Base-by-base conservation (phyloP, 2,797 vertebrate genomes). In the Microhierax caerulescens region DNA sequence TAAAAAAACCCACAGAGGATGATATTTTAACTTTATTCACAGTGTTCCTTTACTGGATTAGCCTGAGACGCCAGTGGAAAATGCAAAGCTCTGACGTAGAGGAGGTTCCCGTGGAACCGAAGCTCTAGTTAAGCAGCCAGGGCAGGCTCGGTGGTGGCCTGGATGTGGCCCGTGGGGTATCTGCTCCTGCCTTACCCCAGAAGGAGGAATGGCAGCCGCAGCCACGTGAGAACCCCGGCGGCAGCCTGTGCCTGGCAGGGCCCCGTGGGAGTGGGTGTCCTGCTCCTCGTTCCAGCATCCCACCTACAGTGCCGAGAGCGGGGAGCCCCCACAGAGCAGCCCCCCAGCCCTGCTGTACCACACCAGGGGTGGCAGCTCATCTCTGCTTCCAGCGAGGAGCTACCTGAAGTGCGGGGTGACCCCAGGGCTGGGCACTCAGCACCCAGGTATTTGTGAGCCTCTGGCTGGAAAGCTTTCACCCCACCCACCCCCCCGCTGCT, bases 361-460 rank as follows among this genome's bases (percentile, higher is more conserved):
- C 0, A 0, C 17, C 3, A 2, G 23, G 47, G 20, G 4, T 1
- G 22, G 36, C 63, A 65, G 50, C 54, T 82, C 54, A 13, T 10
- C 36, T 51, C 45, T 45, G 74, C 61, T 37, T 73, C 60, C 1
- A 2, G 22, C 2, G 1, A 53, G 48, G 60, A 63, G 74, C 61
- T 2, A 2, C 43, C 20, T 1, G 15, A 53, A 7, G 36, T 0
- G 3, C 23, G 41, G 1, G 51, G 59, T 10, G 30, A 36, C 3
- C 12, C 32, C 0, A 1, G 21, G 9, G n/a, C 25, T 1, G 0
- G 36, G 53, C 30, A 10, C 2, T 0, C 2, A 19, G 36, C 22
- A 78, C 36, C 21, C 8, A 0, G 23, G 30, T 1, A 5, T 28
- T 7, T 0, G 1, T 2, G 5, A 65, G 28, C 24, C 34, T 19